Evolutionary conservation across 2,888 invertebrate species (phyloP), one percentile per base, ranked within the genome.

Genomic region (Trissoscelio sp.): DNA sequence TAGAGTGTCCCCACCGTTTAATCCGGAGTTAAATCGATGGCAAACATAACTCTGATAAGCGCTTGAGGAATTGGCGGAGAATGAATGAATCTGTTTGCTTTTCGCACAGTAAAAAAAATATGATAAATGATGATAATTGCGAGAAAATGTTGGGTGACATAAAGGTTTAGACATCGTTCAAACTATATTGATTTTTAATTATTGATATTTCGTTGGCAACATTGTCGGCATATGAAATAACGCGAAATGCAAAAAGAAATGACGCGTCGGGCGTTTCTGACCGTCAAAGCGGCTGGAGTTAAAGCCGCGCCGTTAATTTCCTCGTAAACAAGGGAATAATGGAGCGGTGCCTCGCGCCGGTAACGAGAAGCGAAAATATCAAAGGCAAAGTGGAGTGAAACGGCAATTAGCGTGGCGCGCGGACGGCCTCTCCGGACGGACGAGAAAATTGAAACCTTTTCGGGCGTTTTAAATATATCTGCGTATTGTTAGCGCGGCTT

Each of bases 91-190:
- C 31, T 88, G 86, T 89, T 89, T 88, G 84, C 85, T 77, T 88
- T 89, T 89, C 89, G 87, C 89, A 88, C 88, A 88, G 85, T 88
- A 85, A 86, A 88, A 86, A 85, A n/a, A n/a, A n/a, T n/a, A 83
- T 86, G 83, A 87, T 87, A 86, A 83, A 85, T 83, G 80, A 85
- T 83, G 31, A 70, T 53, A 14, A 28, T 62, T n/a, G n/a, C n/a
- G n/a, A n/a, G n/a, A n/a, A n/a, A n/a, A n/a, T 53, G 53, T 69
- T 31, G n/a, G 37, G 34, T 34, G 34, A 11, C 11, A 51, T 46
- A 62, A 67, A 77, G 53, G 37, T 34, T 34, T 9, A 34, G 34
- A 9, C 34, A 5, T 11, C n/a, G n/a, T n/a, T n/a, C n/a, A n/a
- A n/a, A n/a, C n/a, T n/a, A n/a, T n/a, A n/a, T n/a, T n/a, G n/a